These are phyloP conservation scores for Dryocosmus kuriphilus DNA, from an alignment of 2,888 invertebrate species.

Conservation along the genomic window DNA sequence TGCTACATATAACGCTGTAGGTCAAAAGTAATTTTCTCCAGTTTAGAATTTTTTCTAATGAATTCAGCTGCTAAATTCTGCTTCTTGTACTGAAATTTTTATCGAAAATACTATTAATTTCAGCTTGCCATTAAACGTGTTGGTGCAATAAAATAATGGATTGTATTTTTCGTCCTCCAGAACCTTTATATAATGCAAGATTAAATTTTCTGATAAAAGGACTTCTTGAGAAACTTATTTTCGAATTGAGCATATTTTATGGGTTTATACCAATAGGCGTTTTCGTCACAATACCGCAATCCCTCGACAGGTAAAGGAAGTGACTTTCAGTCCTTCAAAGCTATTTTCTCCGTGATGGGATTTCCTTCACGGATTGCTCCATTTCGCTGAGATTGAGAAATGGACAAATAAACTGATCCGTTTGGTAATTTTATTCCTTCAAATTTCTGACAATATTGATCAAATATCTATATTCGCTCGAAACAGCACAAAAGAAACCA, in stretches of 20 bases:
- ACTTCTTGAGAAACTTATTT: neutral
- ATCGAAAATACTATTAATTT: neutral
- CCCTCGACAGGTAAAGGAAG: neutral
- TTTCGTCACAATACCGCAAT: constrained; percentile 3
- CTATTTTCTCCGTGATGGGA: constrained; percentile 8
- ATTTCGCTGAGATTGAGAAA: constrained; percentile 13
- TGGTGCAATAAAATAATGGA: neutral
- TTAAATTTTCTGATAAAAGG: neutral
- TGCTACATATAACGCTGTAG: neutral
- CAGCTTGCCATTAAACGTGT: neutral
- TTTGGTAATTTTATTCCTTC: neutral
- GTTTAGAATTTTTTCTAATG: neutral
- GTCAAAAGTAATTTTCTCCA: constrained; percentile 7
- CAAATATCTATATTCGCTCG: neutral
- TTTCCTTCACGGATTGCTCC: constrained; percentile 17
- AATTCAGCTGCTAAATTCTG: too few relatives aligned
- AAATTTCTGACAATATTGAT: neutral
- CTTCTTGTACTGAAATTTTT: neutral
- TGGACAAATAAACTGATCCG: neutral
- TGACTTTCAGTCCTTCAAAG: constrained; percentile 25
- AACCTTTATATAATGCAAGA: neutral
- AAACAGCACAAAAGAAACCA: too few relatives aligned
- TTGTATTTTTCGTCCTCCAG: neutral
- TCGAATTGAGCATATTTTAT: neutral
- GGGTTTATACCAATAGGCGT: neutral